These are phyloP conservation scores for Muntiacus muntjak DNA, from an alignment of 2,113 vertebrate species.

Conservation along the genomic window DNA sequence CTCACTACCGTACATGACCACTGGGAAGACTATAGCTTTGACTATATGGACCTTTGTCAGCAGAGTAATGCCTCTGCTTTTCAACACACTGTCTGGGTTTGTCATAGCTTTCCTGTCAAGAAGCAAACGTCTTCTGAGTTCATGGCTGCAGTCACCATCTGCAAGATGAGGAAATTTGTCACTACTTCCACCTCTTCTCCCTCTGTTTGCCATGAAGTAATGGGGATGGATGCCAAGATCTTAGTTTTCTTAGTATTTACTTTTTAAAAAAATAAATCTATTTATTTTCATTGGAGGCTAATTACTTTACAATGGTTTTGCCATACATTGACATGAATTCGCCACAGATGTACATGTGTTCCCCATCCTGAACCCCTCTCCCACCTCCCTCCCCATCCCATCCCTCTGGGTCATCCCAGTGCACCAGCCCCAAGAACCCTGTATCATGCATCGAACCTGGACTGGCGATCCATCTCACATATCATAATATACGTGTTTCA, in stretches of 20 bases:
- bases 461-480: too few relatives aligned
- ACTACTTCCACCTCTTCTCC: background rate
- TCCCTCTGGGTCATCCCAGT: too few relatives aligned
- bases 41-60: background rate
- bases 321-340: too few relatives aligned
- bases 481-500: too few relatives aligned
- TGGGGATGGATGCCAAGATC: background rate
- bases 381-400: too few relatives aligned
- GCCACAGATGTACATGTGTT: too few relatives aligned
- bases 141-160: background rate
- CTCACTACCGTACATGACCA: background rate
- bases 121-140: background rate
- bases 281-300: too few relatives aligned
- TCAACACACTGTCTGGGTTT: background rate
- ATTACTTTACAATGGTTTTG: too few relatives aligned
- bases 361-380: too few relatives aligned
- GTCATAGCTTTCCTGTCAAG: background rate
- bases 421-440: too few relatives aligned
- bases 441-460: too few relatives aligned
- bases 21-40: background rate
- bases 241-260: background rate
- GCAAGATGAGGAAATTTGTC: background rate
- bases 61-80: background rate
- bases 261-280: background rate
- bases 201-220: background rate